Base-by-base conservation (phyloP, 2,113 vertebrate genomes). In the Formicarius rufipectus region DNA sequence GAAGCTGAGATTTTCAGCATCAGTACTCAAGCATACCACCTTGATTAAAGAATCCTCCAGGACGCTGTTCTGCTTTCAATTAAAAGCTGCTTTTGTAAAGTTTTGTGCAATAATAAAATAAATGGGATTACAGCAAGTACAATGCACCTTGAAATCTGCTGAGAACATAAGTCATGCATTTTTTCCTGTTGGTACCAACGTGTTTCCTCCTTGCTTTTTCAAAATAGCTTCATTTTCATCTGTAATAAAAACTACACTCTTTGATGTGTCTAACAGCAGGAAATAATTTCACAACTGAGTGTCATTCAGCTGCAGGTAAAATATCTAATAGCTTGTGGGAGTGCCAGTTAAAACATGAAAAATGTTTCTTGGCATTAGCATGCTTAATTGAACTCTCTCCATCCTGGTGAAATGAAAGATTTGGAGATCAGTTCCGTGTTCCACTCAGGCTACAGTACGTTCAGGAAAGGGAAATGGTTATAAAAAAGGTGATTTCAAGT, bases 251-350 rank as follows among this genome's bases (percentile, higher is more conserved):
- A 69, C 10, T 21, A 53, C 85, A 79, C 76, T 75, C 91, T 97
- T 96, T 97, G 95, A 95, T 95, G 80, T 94, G 89, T 87, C 75
- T 82, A 88, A 95, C 3, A 30, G 81, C 82, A 95, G 88, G 93
- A 96, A 97, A 93, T 86, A 86, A 90, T 93, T 96, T 95, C 74
- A 93, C 53, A 95, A 95, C 23, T 37, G 39, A 93, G 52, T 88
- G 81, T 84, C 56, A 91, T 72, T 95, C 83, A 91, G 84, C 68
- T 92, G 77, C 79, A 91, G 88, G 90, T 95, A 96, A 90, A 95
- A 90, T 89, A 95, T 91, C 90, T 71, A 91, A 87, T 60, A 85
- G 62, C 58, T 66, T 7, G 3, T 74, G 75, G 58, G 74, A 91
- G 79, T 83, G 85, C 59, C 92, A 90, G 79, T 63, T 89, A 94